These are phyloP conservation scores for Arnoldichthys spilopterus DNA, from an alignment of 2,797 vertebrate genomes.

Conservation along the genomic window DNA sequence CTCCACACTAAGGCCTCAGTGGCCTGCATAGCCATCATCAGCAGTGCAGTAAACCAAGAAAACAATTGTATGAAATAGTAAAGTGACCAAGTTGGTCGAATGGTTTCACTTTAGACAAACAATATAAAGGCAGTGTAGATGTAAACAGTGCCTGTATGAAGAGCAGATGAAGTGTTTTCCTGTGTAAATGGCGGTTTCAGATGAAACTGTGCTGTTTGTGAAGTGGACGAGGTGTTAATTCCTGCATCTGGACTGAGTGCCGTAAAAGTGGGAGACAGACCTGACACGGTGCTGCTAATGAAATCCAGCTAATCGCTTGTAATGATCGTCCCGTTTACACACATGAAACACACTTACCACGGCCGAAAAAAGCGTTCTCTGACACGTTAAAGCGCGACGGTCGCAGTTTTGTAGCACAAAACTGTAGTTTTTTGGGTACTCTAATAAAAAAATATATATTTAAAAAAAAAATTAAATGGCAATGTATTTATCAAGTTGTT, in stretches of 20 bases:
- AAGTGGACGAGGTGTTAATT: not conserved
- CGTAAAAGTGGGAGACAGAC: constrained; percentile 54
- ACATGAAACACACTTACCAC: constrained; percentile 49
- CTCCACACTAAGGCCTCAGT: too few species aligned
- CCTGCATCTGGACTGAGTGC: not conserved
- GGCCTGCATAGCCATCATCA: too few species aligned
- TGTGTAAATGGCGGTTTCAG: constrained; percentile 5
- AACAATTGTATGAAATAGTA: not conserved
- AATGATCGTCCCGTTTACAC: constrained; percentile 47
- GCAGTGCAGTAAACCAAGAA: not conserved
- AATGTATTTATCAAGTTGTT: too few species aligned
- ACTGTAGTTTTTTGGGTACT: too few species aligned
- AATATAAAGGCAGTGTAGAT: not conserved
- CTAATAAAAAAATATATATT: too few species aligned
- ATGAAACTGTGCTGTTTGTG: not conserved
- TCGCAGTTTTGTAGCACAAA: too few species aligned
- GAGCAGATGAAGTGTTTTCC: not conserved
- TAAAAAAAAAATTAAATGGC: too few species aligned
- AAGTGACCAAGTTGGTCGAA: too few species aligned
- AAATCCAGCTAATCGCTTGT: constrained; percentile 52
- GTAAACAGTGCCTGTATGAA: not conserved
- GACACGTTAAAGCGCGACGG: constrained; percentile 20
- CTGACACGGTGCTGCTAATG: constrained; percentile 64
- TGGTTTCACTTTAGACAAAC: not conserved
- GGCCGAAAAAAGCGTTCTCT: constrained; percentile 40